Evolutionary conservation across 2,113 vertebrate genomes (phyloP).

Genomic region (Manacus vitellinus): DNA sequence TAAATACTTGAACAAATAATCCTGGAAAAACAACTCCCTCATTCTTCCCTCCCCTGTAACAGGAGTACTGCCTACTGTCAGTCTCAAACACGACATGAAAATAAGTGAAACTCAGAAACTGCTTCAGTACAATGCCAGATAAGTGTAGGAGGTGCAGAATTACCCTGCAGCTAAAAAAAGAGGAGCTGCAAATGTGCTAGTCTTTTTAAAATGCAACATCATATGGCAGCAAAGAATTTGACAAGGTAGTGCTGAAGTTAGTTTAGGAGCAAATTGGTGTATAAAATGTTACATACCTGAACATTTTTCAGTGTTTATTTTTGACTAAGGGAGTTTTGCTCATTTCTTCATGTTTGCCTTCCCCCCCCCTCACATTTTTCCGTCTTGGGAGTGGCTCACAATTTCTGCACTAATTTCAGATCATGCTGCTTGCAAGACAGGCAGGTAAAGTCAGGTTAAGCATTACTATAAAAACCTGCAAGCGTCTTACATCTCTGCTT

Average conservation of each 20-base stretch:
- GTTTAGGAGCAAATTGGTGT: background rate
- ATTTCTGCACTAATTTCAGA: background rate
- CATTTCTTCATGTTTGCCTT: background rate
- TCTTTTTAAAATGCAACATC: background rate
- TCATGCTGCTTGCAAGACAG: background rate
- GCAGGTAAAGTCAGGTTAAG: background rate
- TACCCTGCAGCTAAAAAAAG: conserved; percentile 4
- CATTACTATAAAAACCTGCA: background rate
- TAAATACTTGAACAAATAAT: background rate
- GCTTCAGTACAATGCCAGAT: background rate
- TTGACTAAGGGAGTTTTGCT: background rate
- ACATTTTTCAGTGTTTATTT: background rate
- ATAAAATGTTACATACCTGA: background rate
- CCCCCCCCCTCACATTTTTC: background rate
- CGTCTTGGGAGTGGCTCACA: background rate
- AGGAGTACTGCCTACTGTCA: background rate
- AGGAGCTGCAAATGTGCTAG: background rate
- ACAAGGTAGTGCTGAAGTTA: background rate
- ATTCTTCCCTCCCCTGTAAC: background rate
- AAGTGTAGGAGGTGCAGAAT: conserved; percentile 37
- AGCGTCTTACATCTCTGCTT: background rate
- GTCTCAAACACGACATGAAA: background rate
- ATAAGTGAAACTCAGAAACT: background rate
- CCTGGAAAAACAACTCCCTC: background rate
- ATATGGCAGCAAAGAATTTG: background rate